Evolutionary conservation across 2,797 vertebrate species (phyloP).

Genomic region (Pipistrellus nathusii): DNA sequence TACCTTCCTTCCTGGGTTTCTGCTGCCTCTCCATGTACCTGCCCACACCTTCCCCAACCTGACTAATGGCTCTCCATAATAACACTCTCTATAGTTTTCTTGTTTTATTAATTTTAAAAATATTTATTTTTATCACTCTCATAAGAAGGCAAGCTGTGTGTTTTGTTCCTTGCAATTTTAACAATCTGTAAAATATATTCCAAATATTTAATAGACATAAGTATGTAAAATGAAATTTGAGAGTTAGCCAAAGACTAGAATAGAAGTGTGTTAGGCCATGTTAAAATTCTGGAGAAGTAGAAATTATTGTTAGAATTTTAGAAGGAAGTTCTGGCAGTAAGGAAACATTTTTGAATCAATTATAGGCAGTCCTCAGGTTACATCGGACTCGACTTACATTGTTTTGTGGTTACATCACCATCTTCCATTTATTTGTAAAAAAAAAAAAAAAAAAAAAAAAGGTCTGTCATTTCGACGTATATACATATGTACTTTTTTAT

Average conservation of each 20-base stretch:
- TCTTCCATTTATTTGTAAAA: no score
- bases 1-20: background rate
- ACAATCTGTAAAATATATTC: background rate
- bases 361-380: no score
- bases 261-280: background rate
- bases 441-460: no score
- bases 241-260: background rate
- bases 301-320: background rate
- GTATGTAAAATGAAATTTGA: background rate
- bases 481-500: no score
- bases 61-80: background rate
- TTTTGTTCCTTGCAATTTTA: background rate
- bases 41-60: accelerated
- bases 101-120: background rate
- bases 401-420: no score
- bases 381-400: no score
- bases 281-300: background rate
- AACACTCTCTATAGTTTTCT: background rate
- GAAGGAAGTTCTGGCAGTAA: background rate
- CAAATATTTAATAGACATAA: background rate
- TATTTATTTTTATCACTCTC: background rate
- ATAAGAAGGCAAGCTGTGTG: background rate
- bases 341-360: background rate
- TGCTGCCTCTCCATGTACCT: background rate
- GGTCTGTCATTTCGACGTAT: no score